Evolutionary conservation across 2,797 vertebrate genomes (phyloP).

Genomic region (Dendrocincla tyrannina): DNA sequence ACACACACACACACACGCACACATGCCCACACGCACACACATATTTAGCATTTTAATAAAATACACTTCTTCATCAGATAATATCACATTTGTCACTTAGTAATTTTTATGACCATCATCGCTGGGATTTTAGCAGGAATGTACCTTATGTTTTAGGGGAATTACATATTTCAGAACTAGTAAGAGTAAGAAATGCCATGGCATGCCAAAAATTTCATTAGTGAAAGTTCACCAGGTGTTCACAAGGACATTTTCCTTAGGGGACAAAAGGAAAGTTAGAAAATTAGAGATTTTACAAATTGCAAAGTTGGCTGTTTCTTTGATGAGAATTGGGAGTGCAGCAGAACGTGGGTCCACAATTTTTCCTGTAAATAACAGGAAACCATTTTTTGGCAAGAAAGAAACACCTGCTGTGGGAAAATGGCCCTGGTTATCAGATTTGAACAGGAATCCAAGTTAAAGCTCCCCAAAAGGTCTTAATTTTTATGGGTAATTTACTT

Average conservation of each 20-base stretch:
- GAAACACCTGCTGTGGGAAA: neutral
- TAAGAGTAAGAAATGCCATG: neutral
- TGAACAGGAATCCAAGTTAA: neutral
- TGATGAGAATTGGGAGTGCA: neutral
- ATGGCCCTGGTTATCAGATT: neutral
- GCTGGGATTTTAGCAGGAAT: neutral
- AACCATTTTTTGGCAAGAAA: neutral
- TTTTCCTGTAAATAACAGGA: neutral
- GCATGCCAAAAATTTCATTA: neutral
- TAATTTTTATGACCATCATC: neutral
- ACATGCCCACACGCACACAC: too few relatives aligned
- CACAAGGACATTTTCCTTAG: neutral
- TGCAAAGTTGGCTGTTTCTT: neutral
- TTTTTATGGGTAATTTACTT: neutral
- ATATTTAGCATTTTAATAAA: neutral
- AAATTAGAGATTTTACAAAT: neutral
- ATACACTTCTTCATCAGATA: neutral
- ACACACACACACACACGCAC: too few relatives aligned
- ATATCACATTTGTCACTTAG: neutral
- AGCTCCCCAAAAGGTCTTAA: rapidly evolving
- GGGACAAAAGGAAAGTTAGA: neutral
- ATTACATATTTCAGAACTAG: neutral
- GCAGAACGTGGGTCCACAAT: neutral
- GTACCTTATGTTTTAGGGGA: neutral
- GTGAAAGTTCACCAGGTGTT: slow-evolving; percentile 11